Evolutionary conservation across 2,797 vertebrate species (phyloP).

Genomic region (Sebastes flavidus): DNA sequence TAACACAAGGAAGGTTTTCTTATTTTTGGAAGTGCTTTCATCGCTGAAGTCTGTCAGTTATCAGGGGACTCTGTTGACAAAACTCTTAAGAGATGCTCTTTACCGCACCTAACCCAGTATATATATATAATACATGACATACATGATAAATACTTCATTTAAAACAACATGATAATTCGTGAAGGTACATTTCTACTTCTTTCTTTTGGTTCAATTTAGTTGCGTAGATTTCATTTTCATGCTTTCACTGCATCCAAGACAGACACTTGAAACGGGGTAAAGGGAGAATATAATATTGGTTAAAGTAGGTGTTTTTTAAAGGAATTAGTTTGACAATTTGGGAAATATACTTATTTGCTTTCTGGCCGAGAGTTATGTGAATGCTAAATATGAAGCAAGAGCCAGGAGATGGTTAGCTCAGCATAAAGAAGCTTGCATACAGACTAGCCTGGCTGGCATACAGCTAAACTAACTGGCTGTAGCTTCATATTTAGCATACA

Average conservation of each 20-base stretch:
- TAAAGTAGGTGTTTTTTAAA: conserved; percentile 12
- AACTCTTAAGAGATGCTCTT: conserved; percentile 46
- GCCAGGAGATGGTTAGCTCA: background rate
- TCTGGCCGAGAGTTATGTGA: background rate
- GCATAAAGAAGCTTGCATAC: background rate
- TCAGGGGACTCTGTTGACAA: conserved; percentile 17
- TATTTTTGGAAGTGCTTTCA: conserved; percentile 60
- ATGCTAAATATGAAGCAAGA: background rate
- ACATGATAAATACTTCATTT: conserved; percentile 63
- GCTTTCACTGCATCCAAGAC: conserved; percentile 66
- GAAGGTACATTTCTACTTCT: conserved; percentile 60
- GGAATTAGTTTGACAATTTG: conserved; percentile 30
- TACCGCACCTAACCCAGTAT: conserved; percentile 24
- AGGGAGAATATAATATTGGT: conserved; percentile 21
- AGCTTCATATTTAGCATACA: background rate
- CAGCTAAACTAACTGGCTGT: background rate
- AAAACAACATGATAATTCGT: conserved; percentile 52
- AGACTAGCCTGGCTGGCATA: too few relatives aligned
- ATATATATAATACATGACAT: conserved; percentile 58
- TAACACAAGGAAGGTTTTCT: conserved; percentile 42
- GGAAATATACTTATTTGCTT: conserved; percentile 6
- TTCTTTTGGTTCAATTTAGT: conserved; percentile 70
- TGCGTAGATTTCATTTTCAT: conserved; percentile 64
- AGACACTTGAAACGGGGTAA: conserved; percentile 40
- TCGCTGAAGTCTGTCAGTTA: conserved; percentile 20